Evolutionary conservation across 2,113 vertebrate species (phyloP).

Genomic region (Oophaga pumilio): DNA sequence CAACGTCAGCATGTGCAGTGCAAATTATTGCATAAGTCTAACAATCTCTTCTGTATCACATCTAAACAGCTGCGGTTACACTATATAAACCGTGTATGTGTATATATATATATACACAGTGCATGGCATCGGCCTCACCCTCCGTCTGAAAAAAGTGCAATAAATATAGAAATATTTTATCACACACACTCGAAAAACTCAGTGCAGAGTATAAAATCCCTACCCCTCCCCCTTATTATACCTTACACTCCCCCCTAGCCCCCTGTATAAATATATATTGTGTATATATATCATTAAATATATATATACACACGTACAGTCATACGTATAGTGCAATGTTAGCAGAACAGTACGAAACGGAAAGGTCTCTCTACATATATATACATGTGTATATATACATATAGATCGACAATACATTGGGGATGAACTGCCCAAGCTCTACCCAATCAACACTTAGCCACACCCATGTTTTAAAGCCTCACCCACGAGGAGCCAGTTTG

Average conservation of each 20-base stretch:
- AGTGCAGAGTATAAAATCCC: conserved; percentile 53
- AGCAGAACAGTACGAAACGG: conserved; percentile 27
- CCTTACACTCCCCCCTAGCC: background rate
- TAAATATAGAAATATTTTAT: conserved; percentile 57
- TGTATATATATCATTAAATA: conserved; percentile 21
- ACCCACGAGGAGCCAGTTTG: background rate
- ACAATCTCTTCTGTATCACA: conserved; percentile 12
- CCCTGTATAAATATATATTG: conserved; percentile 42
- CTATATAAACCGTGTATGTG: conserved; percentile 25
- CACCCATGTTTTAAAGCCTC: background rate
- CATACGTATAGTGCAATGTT: conserved; percentile 53
- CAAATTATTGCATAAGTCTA: conserved; percentile 48
- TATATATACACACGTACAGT: conserved; percentile 26
- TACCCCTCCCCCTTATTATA: conserved; percentile 26
- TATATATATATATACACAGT: conserved; percentile 55
- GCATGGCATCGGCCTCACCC: conserved; percentile 22
- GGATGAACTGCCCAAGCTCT: background rate
- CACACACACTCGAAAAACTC: conserved; percentile 42
- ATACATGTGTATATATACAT: conserved; percentile 1
- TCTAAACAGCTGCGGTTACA: conserved; percentile 19
- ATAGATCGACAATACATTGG: background rate
- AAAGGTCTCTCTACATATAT: background rate
- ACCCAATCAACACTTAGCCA: background rate
- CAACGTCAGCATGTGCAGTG: conserved; percentile 29
- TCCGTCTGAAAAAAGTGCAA: conserved; percentile 42